A percentile compares a stretch with the other conserved stretches of the same genome.
phyloP scores from a whole-genome alignment of 2,797 vertebrate species.

The Hephaestus fuliginosus region DNA sequence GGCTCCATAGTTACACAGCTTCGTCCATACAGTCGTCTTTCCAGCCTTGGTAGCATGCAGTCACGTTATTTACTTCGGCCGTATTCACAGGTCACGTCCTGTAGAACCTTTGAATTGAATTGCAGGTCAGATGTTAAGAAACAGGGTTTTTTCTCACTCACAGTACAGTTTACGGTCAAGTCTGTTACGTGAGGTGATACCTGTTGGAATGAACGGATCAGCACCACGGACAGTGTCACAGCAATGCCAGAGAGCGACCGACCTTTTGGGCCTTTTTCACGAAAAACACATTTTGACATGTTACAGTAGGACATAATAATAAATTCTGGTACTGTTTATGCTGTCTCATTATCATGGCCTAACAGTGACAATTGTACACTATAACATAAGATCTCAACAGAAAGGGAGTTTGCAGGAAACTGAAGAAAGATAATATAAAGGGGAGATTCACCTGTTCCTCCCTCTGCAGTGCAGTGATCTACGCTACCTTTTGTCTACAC shows the following conservation, averaged over 20 bases:
- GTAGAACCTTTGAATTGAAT: too few relatives aligned
- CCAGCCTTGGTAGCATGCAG: too few relatives aligned
- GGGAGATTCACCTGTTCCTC: too few relatives aligned
- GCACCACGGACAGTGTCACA: slow-evolving; percentile 4
- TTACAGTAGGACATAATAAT: background rate
- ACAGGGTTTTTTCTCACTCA: background rate
- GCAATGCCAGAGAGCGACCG: background rate
- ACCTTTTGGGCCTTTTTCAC: background rate
- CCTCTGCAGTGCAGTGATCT: background rate
- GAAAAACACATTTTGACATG: background rate
- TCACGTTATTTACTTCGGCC: too few relatives aligned
- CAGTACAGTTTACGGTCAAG: background rate
- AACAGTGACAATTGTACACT: too few relatives aligned
- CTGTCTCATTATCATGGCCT: too few relatives aligned
- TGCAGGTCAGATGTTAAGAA: background rate
- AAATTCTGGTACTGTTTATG: background rate
- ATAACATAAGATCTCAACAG: too few relatives aligned
- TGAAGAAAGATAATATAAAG: too few relatives aligned
- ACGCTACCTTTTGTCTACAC: background rate
- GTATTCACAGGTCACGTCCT: too few relatives aligned
- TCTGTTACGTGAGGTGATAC: background rate
- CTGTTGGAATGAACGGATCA: background rate
- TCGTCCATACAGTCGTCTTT: background rate
- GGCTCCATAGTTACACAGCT: background rate
- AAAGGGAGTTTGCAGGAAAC: too few relatives aligned